Evolutionary conservation across 2,888 invertebrate species (phyloP).

Genomic region (Macrophya annulata): DNA sequence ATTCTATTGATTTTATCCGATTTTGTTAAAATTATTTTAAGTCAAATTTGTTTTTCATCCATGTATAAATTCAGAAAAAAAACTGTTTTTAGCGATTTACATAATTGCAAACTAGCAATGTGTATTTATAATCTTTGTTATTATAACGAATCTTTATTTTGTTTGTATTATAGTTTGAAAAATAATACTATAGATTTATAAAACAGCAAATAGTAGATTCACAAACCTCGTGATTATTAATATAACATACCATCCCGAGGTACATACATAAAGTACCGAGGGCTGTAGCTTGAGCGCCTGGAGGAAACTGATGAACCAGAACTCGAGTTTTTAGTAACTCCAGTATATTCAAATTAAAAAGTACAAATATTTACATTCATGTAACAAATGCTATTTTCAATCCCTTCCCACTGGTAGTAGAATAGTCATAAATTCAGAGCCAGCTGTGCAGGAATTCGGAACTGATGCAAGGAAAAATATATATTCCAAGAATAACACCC

Average conservation of each 20-base stretch:
- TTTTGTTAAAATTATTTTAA: background rate
- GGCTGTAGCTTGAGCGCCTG: background rate
- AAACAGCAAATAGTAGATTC: background rate
- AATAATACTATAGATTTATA: background rate
- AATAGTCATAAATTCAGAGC: slow-evolving; percentile 19
- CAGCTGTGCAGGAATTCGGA: slow-evolving; percentile 8
- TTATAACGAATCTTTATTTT: background rate
- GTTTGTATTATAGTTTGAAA: background rate
- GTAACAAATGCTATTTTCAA: slow-evolving; percentile 34
- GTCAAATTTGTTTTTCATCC: background rate
- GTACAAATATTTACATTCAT: slow-evolving; percentile 39
- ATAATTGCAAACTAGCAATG: background rate
- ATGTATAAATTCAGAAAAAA: background rate
- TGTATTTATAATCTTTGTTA: background rate
- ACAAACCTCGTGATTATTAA: slow-evolving; percentile 3
- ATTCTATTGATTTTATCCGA: background rate
- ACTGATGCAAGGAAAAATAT: background rate
- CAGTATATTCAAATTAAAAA: slow-evolving; percentile 26
- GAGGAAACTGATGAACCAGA: slow-evolving; percentile 22
- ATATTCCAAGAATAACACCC: background rate
- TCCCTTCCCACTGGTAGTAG: background rate
- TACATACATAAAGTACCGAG: background rate
- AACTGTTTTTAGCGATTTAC: background rate
- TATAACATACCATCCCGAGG: background rate
- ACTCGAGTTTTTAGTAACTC: slow-evolving; percentile 25